Conservation (phyloP, 2,888 invertebrate genomes). For the Pyrochroa serraticornis region DNA sequence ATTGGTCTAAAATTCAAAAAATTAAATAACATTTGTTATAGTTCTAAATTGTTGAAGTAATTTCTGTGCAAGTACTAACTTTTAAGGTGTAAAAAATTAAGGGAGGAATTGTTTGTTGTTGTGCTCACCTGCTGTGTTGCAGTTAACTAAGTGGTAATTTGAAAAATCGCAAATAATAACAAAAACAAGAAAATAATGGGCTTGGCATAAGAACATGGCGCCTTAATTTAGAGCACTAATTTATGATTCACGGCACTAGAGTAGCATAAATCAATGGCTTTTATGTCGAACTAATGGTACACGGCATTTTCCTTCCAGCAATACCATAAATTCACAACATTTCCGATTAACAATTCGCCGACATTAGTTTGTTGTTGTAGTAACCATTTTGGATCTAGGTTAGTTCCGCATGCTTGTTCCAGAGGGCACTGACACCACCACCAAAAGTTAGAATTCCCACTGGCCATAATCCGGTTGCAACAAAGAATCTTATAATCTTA, state of each 20-base stretch:
- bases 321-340: conserved; percentile 42
- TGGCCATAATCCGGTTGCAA: neutral
- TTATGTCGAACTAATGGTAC: conserved; percentile 38
- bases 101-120: neutral
- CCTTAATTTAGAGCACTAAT: conserved; percentile 39
- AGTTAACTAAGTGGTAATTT: conserved; percentile 41
- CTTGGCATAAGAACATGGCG: conserved; percentile 58
- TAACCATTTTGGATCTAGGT: conserved; percentile 46
- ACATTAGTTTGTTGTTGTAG: conserved; percentile 48
- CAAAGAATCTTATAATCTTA: too few relatives aligned
- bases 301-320: conserved; percentile 42
- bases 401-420: conserved; percentile 4
- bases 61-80: neutral
- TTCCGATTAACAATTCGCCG: conserved; percentile 46
- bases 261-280: conserved; percentile 39
- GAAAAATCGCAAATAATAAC: conserved; percentile 48
- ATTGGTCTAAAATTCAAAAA: conserved; percentile 37
- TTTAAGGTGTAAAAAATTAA: neutral
- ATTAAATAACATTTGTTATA: neutral
- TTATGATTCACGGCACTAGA: conserved; percentile 35
- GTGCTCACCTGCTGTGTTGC: conserved; percentile 52
- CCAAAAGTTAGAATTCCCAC: neutral
- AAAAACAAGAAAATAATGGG: conserved; percentile 52
- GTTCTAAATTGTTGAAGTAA: neutral
- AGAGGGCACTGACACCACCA: conserved; percentile 1